Conservation (phyloP, 2,113 vertebrate genomes). For the Pungitius pungitius region DNA sequence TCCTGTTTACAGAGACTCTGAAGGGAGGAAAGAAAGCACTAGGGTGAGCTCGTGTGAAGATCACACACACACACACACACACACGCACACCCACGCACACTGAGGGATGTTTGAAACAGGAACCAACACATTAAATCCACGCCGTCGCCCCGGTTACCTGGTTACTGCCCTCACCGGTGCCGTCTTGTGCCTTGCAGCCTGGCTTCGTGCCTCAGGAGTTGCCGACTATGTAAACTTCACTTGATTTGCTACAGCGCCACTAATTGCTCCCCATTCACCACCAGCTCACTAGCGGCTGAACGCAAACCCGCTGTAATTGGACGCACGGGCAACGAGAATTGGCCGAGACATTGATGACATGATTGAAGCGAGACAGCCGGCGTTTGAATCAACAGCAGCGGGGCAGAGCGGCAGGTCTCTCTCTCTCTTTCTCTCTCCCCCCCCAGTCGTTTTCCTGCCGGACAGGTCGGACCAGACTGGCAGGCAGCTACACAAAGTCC, state of each 20-base stretch:
- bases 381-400: slow-evolving; percentile 51
- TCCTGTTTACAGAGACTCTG: slow-evolving; percentile 50
- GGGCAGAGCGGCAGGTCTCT: slow-evolving; percentile 28
- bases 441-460: slow-evolving; percentile 34
- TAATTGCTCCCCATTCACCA: slow-evolving; percentile 41
- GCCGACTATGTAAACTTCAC: slow-evolving; percentile 23
- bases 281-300: slow-evolving; percentile 14
- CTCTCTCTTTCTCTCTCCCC: background rate
- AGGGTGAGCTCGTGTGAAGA: slow-evolving; percentile 45
- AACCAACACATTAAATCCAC: slow-evolving; percentile 46
- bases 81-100: slow-evolving; percentile 9
- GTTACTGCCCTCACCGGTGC: slow-evolving; percentile 39
- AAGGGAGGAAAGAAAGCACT: slow-evolving; percentile 49
- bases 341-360: slow-evolving; percentile 44
- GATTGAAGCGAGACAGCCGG: slow-evolving; percentile 20
- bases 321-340: slow-evolving; percentile 26
- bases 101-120: slow-evolving; percentile 3
- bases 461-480: slow-evolving; percentile 72
- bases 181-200: slow-evolving; percentile 57
- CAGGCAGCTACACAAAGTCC: slow-evolving; percentile 53
- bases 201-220: slow-evolving; percentile 36
- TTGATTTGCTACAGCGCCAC: slow-evolving; percentile 22
- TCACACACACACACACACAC: slow-evolving; percentile 29
- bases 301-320: slow-evolving; percentile 37
- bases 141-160: slow-evolving; percentile 38